A percentile compares a stretch with the other conserved stretches of the same genome.
These are phyloP conservation scores for Zaprionus ornatus DNA, from an alignment of 1,140 invertebrate species.

Conservation along the genomic window DNA sequence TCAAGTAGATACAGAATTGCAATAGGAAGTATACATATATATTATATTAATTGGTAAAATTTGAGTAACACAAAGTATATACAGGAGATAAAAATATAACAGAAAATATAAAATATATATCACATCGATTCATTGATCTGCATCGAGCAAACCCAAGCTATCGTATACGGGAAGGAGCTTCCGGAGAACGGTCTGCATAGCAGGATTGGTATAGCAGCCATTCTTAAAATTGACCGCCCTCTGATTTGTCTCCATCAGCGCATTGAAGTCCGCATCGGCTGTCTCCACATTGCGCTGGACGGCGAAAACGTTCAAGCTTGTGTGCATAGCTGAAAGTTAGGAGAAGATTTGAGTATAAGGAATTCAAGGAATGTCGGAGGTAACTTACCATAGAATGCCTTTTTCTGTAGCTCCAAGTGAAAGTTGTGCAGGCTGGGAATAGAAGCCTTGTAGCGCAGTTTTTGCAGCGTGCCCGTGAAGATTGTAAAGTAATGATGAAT, in stretches of 20 bases:
- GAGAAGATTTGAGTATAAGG: neutral
- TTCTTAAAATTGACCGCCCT: conserved; percentile 70
- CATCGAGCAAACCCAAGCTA: conserved; percentile 69
- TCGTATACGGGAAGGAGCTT: conserved; percentile 64
- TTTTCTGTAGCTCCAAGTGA: conserved; percentile 59
- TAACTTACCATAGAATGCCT: conserved; percentile 73
- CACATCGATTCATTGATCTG: conserved; percentile 53
- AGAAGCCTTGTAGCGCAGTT: conserved; percentile 49
- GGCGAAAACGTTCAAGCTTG: conserved; percentile 57
- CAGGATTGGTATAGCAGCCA: conserved; percentile 59
- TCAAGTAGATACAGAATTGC: too few species aligned
- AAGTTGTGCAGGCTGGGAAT: conserved; percentile 77
- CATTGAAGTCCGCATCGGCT: conserved; percentile 76
- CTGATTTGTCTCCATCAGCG: conserved; percentile 68
- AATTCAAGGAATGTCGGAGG: neutral
- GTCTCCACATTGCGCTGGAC: conserved; percentile 72
- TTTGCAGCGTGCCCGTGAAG: conserved; percentile 59
- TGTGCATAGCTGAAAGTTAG: conserved; percentile 57
- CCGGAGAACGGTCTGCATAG: conserved; percentile 45
- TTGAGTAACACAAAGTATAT: neutral
- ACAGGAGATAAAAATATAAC: neutral
- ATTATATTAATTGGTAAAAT: neutral
- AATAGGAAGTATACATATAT: neutral
- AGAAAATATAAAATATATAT: conserved; percentile 3
- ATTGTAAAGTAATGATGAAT: conserved; percentile 64